Conservation (phyloP, 2,888 invertebrate genomes). For the Agonopterix arenella region DNA sequence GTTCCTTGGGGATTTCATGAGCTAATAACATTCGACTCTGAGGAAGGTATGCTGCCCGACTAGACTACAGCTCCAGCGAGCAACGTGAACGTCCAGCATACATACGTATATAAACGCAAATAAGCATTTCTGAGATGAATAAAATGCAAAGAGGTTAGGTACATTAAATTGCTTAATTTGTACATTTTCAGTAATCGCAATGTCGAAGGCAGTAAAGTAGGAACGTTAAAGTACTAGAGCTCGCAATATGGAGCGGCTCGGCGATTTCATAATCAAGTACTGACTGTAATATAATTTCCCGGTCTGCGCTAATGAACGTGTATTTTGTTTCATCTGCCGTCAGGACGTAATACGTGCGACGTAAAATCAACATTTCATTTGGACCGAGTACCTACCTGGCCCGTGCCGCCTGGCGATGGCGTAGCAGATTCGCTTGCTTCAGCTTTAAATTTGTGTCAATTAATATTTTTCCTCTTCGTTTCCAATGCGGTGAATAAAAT, state of each 20-base stretch:
- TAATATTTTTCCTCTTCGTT: conserved; percentile 45
- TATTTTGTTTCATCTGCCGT: conserved; percentile 70
- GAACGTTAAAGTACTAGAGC: conserved; percentile 27
- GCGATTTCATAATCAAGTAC: conserved; percentile 63
- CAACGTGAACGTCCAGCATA: no score
- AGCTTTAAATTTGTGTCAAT: conserved; percentile 52
- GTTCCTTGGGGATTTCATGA: conserved; percentile 3
- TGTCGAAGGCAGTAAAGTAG: conserved; percentile 16
- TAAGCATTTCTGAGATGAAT: neutral
- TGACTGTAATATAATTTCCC: conserved; percentile 63
- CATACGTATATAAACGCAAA: no score
- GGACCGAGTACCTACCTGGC: conserved; percentile 23
- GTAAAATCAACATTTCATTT: conserved; percentile 65
- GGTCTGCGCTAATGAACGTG: conserved; percentile 67
- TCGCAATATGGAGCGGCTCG: conserved; percentile 32
- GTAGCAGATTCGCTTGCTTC: conserved; percentile 25
- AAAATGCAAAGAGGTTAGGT: neutral
- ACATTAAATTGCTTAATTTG: conserved; percentile 1
- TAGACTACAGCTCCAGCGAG: neutral
- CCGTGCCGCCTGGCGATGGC: neutral
- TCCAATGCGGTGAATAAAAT: conserved; percentile 23
- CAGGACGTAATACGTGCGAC: conserved; percentile 48
- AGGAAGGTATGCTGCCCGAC: neutral
- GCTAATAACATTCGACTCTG: conserved; percentile 4
- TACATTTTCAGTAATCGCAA: conserved; percentile 31